phyloP scores from a whole-genome alignment of 2,797 vertebrate species.

The Leptatherina wallacei region DNA sequence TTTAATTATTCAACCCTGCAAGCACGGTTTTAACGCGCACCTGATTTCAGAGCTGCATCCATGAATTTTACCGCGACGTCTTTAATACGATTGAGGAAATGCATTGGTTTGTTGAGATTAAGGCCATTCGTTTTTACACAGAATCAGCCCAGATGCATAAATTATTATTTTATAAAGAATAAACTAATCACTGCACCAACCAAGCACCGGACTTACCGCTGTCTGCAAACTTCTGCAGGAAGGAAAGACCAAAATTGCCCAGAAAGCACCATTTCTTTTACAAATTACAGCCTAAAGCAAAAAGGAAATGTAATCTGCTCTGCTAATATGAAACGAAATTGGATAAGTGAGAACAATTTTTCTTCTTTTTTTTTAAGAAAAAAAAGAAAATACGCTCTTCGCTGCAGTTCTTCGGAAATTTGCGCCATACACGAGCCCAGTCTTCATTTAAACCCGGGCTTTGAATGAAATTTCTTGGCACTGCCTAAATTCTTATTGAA shows the following conservation, averaged over 20 bases:
- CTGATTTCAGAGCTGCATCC: conserved; percentile 4
- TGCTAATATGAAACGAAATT: not conserved
- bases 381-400: not conserved
- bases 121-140: not conserved
- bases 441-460: conserved; percentile 55
- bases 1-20: conserved; percentile 11
- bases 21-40: conserved; percentile 2
- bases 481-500: conserved; percentile 80
- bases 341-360: not conserved
- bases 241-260: not conserved
- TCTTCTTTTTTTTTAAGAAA: not conserved
- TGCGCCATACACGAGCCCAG: conserved; percentile 45
- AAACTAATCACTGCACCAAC: conserved; percentile 23
- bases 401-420: conserved; percentile 15
- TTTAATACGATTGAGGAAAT: conserved; percentile 13
- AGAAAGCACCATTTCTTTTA: not conserved
- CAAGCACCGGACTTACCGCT: not conserved
- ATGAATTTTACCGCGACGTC: not conserved
- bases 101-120: not conserved
- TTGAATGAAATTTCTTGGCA: conserved; percentile 74
- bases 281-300: not conserved
- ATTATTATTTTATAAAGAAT: conserved; percentile 19
- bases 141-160: conserved; percentile 1
- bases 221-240: conserved; percentile 13
- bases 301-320: not conserved